These are phyloP conservation scores for Anticlea derivata DNA, from an alignment of 2,888 invertebrate species.

Conservation along the genomic window DNA sequence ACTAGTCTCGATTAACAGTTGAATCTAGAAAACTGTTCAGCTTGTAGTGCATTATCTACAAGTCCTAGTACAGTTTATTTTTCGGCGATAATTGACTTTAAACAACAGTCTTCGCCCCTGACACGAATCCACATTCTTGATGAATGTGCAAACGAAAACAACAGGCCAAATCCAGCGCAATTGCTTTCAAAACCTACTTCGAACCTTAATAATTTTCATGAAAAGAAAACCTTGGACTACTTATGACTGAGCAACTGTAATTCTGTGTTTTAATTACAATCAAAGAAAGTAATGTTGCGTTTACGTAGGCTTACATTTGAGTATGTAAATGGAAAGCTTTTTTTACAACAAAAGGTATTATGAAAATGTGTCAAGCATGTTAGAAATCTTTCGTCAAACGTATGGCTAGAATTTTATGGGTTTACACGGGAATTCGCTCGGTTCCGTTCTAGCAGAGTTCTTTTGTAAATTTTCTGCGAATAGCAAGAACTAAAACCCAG, in stretches of 20 bases:
- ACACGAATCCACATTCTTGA: slow-evolving; percentile 61
- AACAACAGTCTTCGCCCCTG: slow-evolving; percentile 54
- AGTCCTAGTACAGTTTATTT: slow-evolving; percentile 1
- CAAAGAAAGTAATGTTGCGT: slow-evolving; percentile 23
- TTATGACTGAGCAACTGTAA: slow-evolving; percentile 16
- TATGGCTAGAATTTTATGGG: slow-evolving; percentile 53
- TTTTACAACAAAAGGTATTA: slow-evolving; percentile 21
- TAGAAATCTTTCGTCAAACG: slow-evolving; percentile 32
- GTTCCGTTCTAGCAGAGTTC: slow-evolving; percentile 40
- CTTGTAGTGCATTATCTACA: neutral
- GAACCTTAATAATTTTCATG: slow-evolving; percentile 18
- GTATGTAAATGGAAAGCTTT: slow-evolving; percentile 33
- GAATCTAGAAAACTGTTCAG: too few relatives aligned
- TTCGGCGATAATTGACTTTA: slow-evolving; percentile 8
- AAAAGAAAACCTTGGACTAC: slow-evolving; percentile 32
- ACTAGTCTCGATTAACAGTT: too few relatives aligned
- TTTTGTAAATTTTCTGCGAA: slow-evolving; percentile 52
- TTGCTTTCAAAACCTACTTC: slow-evolving; percentile 19
- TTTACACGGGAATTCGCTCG: slow-evolving; percentile 50
- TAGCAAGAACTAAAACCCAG: slow-evolving; percentile 56
- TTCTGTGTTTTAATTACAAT: slow-evolving; percentile 28
- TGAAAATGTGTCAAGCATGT: slow-evolving; percentile 38
- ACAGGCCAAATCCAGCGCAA: slow-evolving; percentile 36
- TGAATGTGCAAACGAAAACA: slow-evolving; percentile 57
- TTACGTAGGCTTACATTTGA: slow-evolving; percentile 24